Conservation (phyloP, 2,888 invertebrate genomes). For the Phasia obesa region DNA sequence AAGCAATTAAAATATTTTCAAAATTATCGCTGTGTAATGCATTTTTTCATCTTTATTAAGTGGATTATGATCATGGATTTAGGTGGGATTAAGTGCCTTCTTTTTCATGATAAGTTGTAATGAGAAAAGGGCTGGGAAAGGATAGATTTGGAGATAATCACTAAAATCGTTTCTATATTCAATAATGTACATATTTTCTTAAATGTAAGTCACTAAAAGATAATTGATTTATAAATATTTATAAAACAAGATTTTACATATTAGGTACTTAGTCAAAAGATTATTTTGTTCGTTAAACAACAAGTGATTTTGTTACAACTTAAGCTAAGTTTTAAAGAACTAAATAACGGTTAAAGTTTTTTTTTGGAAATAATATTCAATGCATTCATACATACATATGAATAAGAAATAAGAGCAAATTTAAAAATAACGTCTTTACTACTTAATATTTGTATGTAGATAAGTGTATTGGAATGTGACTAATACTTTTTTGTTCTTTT, state of each 20-base stretch:
- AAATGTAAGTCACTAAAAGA: neutral
- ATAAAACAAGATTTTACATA: conserved; percentile 51
- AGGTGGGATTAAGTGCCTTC: conserved; percentile 73
- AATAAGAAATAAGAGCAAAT: neutral
- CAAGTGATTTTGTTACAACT: conserved; percentile 58
- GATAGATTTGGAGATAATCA: neutral
- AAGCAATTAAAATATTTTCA: conserved; percentile 33
- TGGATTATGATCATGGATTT: conserved; percentile 52
- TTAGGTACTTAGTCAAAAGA: conserved; percentile 77
- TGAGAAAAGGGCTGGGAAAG: neutral
- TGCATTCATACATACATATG: too few species aligned
- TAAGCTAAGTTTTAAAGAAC: conserved; percentile 72
- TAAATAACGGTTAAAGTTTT: conserved; percentile 72
- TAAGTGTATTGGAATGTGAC: conserved; percentile 16
- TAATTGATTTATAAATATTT: neutral
- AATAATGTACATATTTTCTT: conserved; percentile 57
- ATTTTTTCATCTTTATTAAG: neutral
- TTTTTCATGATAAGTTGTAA: conserved; percentile 2
- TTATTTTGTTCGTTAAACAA: conserved; percentile 60
- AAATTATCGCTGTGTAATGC: conserved; percentile 56
- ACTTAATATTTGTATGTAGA: conserved; percentile 38
- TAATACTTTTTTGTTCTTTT: conserved; percentile 44
- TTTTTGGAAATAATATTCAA: conserved; percentile 24
- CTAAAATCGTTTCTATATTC: conserved; percentile 37
- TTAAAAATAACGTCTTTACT: conserved; percentile 35